These are phyloP conservation scores for Ichneumoninae sp. DNA, from an alignment of 2,888 invertebrate genomes.

Conservation along the genomic window DNA sequence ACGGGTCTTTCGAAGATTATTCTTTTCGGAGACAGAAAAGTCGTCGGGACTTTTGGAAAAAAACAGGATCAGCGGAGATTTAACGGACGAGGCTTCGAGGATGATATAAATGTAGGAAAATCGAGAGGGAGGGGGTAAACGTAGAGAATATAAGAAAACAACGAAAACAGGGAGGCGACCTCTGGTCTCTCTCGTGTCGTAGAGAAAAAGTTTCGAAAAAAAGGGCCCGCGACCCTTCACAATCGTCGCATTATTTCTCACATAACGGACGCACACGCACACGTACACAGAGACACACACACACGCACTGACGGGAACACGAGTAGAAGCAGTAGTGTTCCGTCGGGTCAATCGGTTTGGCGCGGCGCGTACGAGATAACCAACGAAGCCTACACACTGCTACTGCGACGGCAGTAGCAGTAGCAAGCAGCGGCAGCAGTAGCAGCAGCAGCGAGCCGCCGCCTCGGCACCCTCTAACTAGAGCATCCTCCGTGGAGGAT, in stretches of 20 bases:
- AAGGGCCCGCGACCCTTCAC: background rate
- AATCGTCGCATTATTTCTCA: conserved; percentile 9
- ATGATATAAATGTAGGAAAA: background rate
- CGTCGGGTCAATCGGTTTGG: conserved; percentile 33
- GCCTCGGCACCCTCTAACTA: conserved; percentile 64
- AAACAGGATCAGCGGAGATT: background rate
- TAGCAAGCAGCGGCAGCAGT: conserved; percentile 36
- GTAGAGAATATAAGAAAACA: background rate
- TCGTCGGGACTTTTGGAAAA: background rate
- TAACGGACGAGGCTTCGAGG: background rate
- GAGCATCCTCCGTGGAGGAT: conserved; percentile 63
- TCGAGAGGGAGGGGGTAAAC: background rate
- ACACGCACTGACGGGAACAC: conserved; percentile 2
- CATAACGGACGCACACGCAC: conserved; percentile 8
- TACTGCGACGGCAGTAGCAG: conserved; percentile 35
- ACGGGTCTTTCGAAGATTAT: background rate
- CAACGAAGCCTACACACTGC: conserved; percentile 15
- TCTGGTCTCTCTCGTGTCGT: background rate
- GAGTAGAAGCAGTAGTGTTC: conserved; percentile 3
- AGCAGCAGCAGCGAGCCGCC: conserved; percentile 60
- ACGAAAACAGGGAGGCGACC: background rate
- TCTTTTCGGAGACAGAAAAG: background rate
- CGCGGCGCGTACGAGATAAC: conserved; percentile 22
- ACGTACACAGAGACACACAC: background rate
- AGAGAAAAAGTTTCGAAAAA: background rate